Base-by-base conservation (phyloP, 2,797 vertebrate genomes). In the Setipinna tenuifilis region DNA sequence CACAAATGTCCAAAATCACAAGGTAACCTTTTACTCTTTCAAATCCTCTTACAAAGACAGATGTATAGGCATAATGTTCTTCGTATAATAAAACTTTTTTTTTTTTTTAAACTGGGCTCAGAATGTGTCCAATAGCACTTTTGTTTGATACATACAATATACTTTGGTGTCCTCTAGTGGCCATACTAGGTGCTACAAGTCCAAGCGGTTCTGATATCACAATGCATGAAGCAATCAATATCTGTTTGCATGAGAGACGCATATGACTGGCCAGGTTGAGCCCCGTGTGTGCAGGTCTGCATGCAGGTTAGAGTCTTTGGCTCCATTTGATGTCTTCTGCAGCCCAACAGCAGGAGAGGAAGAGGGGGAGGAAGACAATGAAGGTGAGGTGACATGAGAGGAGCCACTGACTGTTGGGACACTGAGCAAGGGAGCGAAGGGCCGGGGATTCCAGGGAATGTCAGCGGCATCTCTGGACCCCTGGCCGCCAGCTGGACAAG, bases 101-200 rank as follows among this genome's bases (percentile, higher is more conserved):
- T 68, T 62, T 31, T 68, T 28, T 25, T 71, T 6, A 48, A 54
- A 17, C 31, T 75, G 68, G 68, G 68, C 68, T 75, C 68, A 75
- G 31, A 75, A 35, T 75, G 31, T 75, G 68, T 75, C 31, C 28
- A 75, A 75, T 17, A 75, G 68, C 68, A 75, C 68, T 75, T 54
- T 9, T 68, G 23, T 25, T 0, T 82, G 58, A 62, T 12, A 82
- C 86, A 83, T 65, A n/a, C 28, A 75, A 81, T 88, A 88, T 82
- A 78, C 87, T 88, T 19, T 91, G 85, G 91, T 93, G 93, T 90
- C 94, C 92, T 82, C 94, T 87, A 88, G 92, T 93, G 94, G 81
- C 86, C 84, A 50, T 16, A 68, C 23, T 25, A 82, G 87, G 90
- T 88, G 90, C 86, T 84, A 62, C 61, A 68, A 54, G 68, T 75